Evolutionary conservation across 2,888 invertebrate species (phyloP).

Genomic region (Chirona hameri): DNA sequence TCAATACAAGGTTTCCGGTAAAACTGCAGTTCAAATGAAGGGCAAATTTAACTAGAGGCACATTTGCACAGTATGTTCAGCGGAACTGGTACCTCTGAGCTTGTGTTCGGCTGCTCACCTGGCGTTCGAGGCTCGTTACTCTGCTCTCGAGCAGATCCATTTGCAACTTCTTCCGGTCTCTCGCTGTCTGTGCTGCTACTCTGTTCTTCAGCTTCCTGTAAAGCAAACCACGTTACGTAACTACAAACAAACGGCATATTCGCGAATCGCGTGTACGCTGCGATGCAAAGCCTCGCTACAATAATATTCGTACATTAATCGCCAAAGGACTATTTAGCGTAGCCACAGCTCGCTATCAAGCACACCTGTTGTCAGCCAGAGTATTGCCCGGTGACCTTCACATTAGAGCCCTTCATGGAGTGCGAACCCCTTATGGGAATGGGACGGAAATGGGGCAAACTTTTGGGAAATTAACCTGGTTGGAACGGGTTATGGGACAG

Average conservation of each 20-base stretch:
- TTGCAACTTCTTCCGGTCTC: slow-evolving; percentile 91
- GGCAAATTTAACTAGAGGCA: too few species aligned
- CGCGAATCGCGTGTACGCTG: background rate
- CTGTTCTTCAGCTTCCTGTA: slow-evolving; percentile 87
- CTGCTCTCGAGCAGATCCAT: slow-evolving; percentile 57
- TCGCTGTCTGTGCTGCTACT: slow-evolving; percentile 94
- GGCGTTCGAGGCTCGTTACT: background rate
- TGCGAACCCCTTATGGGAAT: too few species aligned
- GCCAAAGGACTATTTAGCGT: background rate
- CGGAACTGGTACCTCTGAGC: too few species aligned
- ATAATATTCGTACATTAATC: background rate
- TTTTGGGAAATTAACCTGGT: too few species aligned
- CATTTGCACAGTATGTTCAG: too few species aligned
- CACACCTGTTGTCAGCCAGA: background rate
- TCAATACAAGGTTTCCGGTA: too few species aligned
- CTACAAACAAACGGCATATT: background rate
- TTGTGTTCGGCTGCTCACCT: background rate
- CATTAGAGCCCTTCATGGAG: background rate
- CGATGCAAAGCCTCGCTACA: background rate
- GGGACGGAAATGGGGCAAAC: too few species aligned
- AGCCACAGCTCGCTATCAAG: background rate
- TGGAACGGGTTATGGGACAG: too few species aligned
- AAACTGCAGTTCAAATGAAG: too few species aligned
- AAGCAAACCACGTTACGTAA: background rate
- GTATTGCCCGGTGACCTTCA: background rate